Evolutionary conservation across 1,140 invertebrate genomes (phyloP).

Genomic region (Pogonomyrmex barbatus): DNA sequence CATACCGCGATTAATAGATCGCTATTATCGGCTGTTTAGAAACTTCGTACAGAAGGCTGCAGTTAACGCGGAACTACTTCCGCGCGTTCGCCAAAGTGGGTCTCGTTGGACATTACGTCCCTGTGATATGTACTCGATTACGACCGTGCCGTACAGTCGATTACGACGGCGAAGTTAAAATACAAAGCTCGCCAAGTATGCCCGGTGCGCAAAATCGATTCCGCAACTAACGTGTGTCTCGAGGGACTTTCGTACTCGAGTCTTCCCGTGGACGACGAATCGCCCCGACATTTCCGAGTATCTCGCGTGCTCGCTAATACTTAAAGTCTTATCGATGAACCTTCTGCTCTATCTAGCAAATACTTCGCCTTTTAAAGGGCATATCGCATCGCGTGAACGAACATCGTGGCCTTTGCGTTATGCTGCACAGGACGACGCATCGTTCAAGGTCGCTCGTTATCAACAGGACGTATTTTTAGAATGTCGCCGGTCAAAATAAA

Average conservation of each 20-base stretch:
- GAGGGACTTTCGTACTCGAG: background rate
- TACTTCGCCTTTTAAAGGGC: constrained; percentile 49
- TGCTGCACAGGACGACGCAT: background rate
- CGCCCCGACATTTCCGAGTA: background rate
- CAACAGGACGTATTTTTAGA: background rate
- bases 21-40: constrained; percentile 52
- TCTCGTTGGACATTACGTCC: constrained; percentile 38
- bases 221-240: constrained; percentile 1
- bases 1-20: constrained; percentile 57
- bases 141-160: background rate
- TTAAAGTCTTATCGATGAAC: constrained; percentile 43
- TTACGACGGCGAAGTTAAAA: constrained; percentile 33
- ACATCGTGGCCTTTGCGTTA: constrained; percentile 34
- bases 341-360: background rate
- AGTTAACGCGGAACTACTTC: constrained; percentile 49
- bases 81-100: constrained; percentile 22
- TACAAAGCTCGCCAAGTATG: constrained; percentile 28
- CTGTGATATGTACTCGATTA: constrained; percentile 36
- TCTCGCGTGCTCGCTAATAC: constrained; percentile 29
- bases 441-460: constrained; percentile 26
- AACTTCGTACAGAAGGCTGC: constrained; percentile 43
- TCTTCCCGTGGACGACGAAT: constrained; percentile 4
- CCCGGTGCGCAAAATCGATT: constrained; percentile 19
- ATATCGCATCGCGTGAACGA: constrained; percentile 48
- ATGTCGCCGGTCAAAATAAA: background rate